Conservation (phyloP, 2,888 invertebrate genomes). For the Sarcophaga subvicina region DNA sequence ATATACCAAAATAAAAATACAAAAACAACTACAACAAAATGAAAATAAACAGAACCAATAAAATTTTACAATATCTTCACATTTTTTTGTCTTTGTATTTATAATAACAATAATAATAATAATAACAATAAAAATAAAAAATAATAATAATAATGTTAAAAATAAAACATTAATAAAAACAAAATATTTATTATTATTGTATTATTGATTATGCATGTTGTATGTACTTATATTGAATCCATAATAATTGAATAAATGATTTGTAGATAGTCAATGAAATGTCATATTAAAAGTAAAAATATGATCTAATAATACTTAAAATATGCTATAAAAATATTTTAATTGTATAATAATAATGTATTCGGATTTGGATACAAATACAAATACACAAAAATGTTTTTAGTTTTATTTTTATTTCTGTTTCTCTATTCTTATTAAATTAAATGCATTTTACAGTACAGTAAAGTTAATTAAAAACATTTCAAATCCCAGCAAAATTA, state of each 20-base stretch:
- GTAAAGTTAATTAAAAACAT: slow-evolving; percentile 7
- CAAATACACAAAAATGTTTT: no score
- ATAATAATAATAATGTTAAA: neutral
- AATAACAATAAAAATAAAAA: neutral
- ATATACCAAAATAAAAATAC: no score
- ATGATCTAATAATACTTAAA: neutral
- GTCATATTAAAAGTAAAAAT: neutral
- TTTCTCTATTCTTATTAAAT: neutral
- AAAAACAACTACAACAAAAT: neutral
- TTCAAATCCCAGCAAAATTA: neutral
- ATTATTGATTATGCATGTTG: neutral
- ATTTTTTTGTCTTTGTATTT: neutral
- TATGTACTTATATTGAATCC: no score
- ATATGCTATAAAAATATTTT: neutral
- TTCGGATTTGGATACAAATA: neutral
- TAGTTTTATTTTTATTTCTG: no score
- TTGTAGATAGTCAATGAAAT: slow-evolving; percentile 31
- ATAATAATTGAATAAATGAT: slow-evolving; percentile 17
- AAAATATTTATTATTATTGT: neutral
- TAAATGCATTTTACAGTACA: neutral
- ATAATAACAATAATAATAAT: neutral
- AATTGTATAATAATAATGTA: slow-evolving; percentile 10
- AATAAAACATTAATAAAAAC: neutral
- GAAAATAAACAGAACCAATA: slow-evolving; percentile 18
- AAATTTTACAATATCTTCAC: neutral